phyloP scores from a whole-genome alignment of 2,888 invertebrate genomes.

The Atrina japonica region DNA sequence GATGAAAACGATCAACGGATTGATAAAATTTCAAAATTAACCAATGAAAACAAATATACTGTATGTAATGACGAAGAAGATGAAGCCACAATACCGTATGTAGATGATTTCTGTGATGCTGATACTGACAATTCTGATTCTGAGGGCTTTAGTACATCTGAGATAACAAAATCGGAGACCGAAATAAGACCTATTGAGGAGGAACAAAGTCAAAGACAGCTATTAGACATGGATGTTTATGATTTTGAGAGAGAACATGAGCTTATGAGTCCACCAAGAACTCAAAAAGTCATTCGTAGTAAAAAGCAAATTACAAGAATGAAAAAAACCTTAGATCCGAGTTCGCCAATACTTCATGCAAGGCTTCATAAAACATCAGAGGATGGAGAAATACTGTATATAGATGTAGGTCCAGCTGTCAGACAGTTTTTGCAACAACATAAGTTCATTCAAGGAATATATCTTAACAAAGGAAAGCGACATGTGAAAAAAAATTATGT shows the following conservation, averaged over 20 bases:
- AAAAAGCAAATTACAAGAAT: slow-evolving; percentile 4
- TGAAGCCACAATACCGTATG: slow-evolving; percentile 11
- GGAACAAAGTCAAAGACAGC: neutral
- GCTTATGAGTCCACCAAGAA: slow-evolving; percentile 21
- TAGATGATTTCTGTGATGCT: slow-evolving; percentile 2
- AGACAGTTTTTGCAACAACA: slow-evolving; percentile 64
- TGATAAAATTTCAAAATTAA: too few species aligned
- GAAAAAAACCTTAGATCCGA: neutral
- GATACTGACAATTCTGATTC: too few species aligned
- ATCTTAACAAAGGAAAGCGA: slow-evolving; percentile 73
- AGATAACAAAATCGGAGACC: too few species aligned
- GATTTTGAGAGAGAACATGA: slow-evolving; percentile 28
- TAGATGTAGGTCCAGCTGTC: slow-evolving; percentile 60
- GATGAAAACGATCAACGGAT: too few species aligned
- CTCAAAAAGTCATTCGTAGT: neutral
- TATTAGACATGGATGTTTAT: slow-evolving; percentile 23
- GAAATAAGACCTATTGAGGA: too few species aligned
- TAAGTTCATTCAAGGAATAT: slow-evolving; percentile 66
- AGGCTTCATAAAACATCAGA: slow-evolving; percentile 37
- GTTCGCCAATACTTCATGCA: slow-evolving; percentile 6
- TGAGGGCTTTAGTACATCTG: too few species aligned
- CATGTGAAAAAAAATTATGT: slow-evolving; percentile 69
- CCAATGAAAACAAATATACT: too few species aligned
- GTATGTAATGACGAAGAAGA: neutral
- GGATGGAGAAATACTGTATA: slow-evolving; percentile 36